These are phyloP conservation scores for Spisula subtruncata DNA, from an alignment of 2,888 invertebrate species.

Conservation along the genomic window DNA sequence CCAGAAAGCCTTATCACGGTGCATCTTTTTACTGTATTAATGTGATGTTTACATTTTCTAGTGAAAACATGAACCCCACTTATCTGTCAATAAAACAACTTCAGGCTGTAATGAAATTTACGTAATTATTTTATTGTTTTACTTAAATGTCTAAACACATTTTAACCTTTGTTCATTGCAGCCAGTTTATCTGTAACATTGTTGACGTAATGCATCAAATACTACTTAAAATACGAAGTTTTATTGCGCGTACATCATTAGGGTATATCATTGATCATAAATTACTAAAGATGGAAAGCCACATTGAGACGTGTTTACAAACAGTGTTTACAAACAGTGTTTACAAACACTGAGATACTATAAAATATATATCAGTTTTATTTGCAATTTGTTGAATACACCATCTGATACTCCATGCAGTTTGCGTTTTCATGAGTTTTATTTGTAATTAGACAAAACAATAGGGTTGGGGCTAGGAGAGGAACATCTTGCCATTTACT, in stretches of 20 bases:
- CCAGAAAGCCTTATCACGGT: slow-evolving; percentile 13
- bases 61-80: slow-evolving; percentile 2
- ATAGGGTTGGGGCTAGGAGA: too few relatives aligned
- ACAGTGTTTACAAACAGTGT: too few relatives aligned
- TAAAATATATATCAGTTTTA: not conserved
- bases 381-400: not conserved
- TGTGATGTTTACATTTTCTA: slow-evolving; percentile 30
- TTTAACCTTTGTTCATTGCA: slow-evolving; percentile 11
- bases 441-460: too few relatives aligned
- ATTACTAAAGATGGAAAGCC: not conserved
- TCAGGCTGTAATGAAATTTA: slow-evolving; percentile 9
- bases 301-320: not conserved
- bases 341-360: slow-evolving; percentile 1
- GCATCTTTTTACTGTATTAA: not conserved
- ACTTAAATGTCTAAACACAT: slow-evolving; percentile 20
- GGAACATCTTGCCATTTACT: too few relatives aligned
- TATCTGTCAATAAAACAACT: slow-evolving; percentile 20
- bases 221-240: not conserved
- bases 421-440: too few relatives aligned
- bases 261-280: not conserved
- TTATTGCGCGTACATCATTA: not conserved
- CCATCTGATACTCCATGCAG: too few relatives aligned
- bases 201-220: slow-evolving; percentile 14
- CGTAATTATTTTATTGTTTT: slow-evolving; percentile 10
- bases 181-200: not conserved